Conservation (phyloP, 37 sponge, comb jelly and placozoan genomes). For the Oscarella lobularis region DNA sequence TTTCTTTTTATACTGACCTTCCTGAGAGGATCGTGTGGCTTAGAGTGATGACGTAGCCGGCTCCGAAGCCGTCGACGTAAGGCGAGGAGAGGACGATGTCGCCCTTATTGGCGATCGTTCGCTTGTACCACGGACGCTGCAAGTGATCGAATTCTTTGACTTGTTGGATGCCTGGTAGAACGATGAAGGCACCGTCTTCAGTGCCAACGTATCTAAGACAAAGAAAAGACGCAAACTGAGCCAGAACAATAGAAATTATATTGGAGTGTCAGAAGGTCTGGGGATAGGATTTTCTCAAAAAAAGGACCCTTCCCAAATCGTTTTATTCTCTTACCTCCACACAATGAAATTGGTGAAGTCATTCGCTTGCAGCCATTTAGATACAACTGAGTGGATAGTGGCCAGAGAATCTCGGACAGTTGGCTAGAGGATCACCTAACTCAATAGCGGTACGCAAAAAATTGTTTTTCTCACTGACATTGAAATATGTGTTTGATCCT, state of each 20-base stretch:
- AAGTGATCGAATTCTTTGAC: background rate
- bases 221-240: too few relatives aligned
- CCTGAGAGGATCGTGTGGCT: background rate
- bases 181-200: background rate
- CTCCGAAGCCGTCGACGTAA: background rate
- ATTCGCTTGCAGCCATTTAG: background rate
- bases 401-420: background rate
- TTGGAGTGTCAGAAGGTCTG: too few relatives aligned
- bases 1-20: too few relatives aligned
- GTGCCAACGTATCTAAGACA: background rate
- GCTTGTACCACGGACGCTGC: background rate
- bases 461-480: background rate
- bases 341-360: background rate
- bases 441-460: background rate
- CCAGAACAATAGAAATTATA: too few relatives aligned
- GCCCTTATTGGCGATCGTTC: background rate
- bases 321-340: too few relatives aligned
- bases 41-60: background rate
- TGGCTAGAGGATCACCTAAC: background rate
- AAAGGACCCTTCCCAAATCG: too few relatives aligned
- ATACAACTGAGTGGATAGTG: background rate
- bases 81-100: background rate
- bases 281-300: too few relatives aligned
- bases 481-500: background rate
- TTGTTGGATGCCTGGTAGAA: background rate